A percentile compares a stretch with the other conserved stretches of the same genome.
Evolutionary conservation across 2,113 vertebrate genomes (phyloP).

Genomic region (Maylandia zebra): DNA sequence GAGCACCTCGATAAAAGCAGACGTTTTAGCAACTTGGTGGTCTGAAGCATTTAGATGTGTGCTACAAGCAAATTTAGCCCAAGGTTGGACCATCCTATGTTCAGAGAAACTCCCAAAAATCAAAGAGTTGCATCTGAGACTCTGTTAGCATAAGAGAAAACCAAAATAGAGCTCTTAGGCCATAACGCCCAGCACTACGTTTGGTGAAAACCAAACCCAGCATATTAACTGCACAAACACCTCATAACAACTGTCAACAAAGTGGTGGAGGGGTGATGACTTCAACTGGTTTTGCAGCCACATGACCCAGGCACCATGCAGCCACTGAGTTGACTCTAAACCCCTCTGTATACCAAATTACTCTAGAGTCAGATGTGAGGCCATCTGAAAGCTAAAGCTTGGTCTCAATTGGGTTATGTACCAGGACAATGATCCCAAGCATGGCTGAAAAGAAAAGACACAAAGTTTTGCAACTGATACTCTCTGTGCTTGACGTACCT

Average conservation of each 20-base stretch:
- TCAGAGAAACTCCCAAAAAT: not conserved
- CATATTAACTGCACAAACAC: not conserved
- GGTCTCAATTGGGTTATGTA: not conserved
- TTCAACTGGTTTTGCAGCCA: not conserved
- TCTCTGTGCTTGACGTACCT: not conserved
- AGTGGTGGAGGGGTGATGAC: not conserved
- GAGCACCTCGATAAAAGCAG: not conserved
- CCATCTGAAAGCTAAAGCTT: not conserved
- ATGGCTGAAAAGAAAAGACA: not conserved
- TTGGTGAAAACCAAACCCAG: not conserved
- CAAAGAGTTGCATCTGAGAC: not conserved
- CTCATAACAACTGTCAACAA: not conserved
- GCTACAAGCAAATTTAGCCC: not conserved
- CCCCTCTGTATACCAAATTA: not conserved
- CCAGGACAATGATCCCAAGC: not conserved
- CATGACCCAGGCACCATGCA: not conserved
- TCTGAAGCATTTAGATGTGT: not conserved
- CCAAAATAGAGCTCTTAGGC: not conserved
- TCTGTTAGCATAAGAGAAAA: not conserved
- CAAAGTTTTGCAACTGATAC: not conserved
- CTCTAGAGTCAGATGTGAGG: not conserved
- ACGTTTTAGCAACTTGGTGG: not conserved
- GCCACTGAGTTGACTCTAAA: not conserved
- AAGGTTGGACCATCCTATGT: not conserved
- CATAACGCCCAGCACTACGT: not conserved